Base-by-base conservation (phyloP, 2,888 invertebrate genomes). In the Torymus tubicola region DNA sequence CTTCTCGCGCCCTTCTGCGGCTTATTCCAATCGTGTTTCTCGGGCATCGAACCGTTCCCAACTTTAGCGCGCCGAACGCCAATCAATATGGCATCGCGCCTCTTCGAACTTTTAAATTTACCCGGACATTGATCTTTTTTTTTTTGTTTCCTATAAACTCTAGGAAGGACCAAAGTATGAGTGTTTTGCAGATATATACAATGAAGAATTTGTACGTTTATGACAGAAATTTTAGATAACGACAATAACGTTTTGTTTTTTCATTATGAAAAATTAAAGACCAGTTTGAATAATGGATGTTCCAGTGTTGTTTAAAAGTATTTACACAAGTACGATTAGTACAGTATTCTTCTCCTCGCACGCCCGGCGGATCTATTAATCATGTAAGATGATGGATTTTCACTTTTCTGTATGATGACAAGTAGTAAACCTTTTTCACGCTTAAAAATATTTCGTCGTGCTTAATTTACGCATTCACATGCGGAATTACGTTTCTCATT, bases 21-120 rank as follows among this genome's bases (percentile, higher is more conserved):
- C 85, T 86, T 86, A 86, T 86, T 87, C 85, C 86, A 84, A 86
- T 86, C 87, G 85, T 84, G 86, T 88, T 86, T 87, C 84, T 85
- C 85, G 86, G 85, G 81, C 84, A 86, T 85, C 86, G 84, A 82
- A 83, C 84, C 85, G 85, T 85, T 86, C 84, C 84, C 84, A 86
- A 83, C 84, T 81, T 81, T 63, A 70, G 10, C 42, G 42, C 42
- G 42, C 42, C 31, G n/a, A n/a, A 68, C 80, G 82, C 83, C 85
- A 85, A 87, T 88, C 87, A 84, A 85, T 85, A 84, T 83, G 83
- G 82, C 82, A 80, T 81, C 81, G 31, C 16, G 75, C 61, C 31
- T 61, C 64, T 42, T 61, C 42, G 16, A 72, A 76, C 67, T 71
- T 72, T 80, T 52, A 65, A 77, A 78, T 81, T 73, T 65, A 80